phyloP scores from a whole-genome alignment of 2,797 vertebrate genomes.

The Toxotes lorentzi region DNA sequence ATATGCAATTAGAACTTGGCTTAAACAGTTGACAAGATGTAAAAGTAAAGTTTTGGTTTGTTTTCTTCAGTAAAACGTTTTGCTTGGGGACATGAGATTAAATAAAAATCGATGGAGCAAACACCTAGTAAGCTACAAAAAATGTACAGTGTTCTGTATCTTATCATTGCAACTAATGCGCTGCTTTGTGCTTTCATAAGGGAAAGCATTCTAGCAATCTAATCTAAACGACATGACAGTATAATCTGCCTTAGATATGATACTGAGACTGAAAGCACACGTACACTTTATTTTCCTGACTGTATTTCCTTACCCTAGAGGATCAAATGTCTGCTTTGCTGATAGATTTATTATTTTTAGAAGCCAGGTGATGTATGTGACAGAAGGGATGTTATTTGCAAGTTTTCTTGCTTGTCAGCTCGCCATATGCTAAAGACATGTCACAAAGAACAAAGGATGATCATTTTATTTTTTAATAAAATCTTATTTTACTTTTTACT shows the following conservation, averaged over 20 bases:
- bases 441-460: not conserved
- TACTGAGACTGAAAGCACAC: not conserved
- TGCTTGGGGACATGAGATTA: not conserved
- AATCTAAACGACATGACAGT: not conserved
- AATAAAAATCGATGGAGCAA: not conserved
- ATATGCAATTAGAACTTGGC: not conserved
- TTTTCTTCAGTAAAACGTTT: not conserved
- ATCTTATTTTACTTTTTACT: no score
- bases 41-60: constrained; percentile 4
- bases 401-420: not conserved
- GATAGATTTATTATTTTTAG: not conserved
- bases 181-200: not conserved
- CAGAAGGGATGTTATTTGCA: not conserved
- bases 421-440: not conserved
- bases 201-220: not conserved
- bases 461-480: constrained; percentile 18
- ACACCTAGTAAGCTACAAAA: no score
- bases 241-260: constrained; percentile 9
- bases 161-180: not conserved
- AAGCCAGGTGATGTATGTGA: not conserved
- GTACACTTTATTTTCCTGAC: no score
- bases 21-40: constrained; percentile 7
- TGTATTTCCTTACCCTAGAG: not conserved
- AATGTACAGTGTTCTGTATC: not conserved
- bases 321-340: not conserved